phyloP scores from a whole-genome alignment of 2,113 vertebrate genomes.

The Vulpes ferrilata region DNA sequence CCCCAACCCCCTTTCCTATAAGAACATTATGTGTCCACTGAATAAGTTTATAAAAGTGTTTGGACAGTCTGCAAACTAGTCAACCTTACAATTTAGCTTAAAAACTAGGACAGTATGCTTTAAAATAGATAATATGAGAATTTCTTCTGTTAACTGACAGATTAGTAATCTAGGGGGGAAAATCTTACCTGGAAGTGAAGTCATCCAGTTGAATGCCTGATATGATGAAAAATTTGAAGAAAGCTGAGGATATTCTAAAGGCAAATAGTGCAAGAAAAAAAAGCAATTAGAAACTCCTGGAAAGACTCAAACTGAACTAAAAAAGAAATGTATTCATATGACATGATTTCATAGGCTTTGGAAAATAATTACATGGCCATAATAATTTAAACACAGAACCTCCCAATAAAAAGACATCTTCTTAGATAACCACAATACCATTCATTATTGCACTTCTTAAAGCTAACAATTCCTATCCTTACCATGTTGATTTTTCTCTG shows the following conservation, averaged over 20 bases:
- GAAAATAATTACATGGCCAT: background rate
- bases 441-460: background rate
- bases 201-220: background rate
- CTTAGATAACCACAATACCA: background rate
- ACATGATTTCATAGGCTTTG: background rate
- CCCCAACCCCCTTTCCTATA: background rate
- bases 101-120: background rate
- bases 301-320: background rate
- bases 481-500: background rate
- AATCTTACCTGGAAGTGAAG: background rate
- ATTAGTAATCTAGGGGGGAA: background rate
- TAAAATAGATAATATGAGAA: background rate
- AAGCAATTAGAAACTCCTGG: background rate
- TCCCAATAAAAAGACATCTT: background rate
- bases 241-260: background rate
- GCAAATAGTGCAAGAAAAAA: background rate
- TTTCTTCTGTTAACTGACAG: background rate
- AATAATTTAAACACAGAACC: background rate
- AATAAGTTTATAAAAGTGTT: conserved; percentile 18
- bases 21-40: conserved; percentile 42
- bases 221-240: background rate
- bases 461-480: background rate
- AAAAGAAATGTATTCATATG: background rate
- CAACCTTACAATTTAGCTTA: background rate
- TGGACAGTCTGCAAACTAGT: background rate